These are phyloP conservation scores for Aphrophora alni DNA, from an alignment of 2,888 invertebrate genomes.

Conservation along the genomic window DNA sequence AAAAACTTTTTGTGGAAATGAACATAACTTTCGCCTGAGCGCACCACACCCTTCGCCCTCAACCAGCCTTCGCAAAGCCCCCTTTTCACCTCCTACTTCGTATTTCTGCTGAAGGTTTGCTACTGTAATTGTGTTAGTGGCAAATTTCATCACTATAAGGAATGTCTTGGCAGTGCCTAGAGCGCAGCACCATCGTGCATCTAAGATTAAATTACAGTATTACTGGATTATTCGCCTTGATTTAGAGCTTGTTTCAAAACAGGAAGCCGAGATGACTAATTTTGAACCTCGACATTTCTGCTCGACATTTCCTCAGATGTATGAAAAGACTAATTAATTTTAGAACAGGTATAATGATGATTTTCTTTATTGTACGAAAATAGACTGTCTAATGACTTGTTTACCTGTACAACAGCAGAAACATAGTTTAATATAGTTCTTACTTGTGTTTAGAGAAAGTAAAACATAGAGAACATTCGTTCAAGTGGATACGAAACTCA, in stretches of 20 bases:
- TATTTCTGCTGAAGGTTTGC: neutral
- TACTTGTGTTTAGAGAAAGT: too few relatives aligned
- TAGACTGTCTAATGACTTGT: too few relatives aligned
- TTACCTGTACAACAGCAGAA: too few relatives aligned
- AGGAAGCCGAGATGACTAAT: neutral
- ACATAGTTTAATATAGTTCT: too few relatives aligned
- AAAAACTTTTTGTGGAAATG: conserved; percentile 40
- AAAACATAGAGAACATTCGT: too few relatives aligned
- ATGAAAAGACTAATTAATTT: too few relatives aligned
- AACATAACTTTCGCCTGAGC: conserved; percentile 41
- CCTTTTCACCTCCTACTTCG: neutral
- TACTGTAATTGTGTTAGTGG: conserved; percentile 41
- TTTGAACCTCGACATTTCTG: neutral
- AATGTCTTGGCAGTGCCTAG: conserved; percentile 32
- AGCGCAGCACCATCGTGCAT: neutral
- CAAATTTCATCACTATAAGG: conserved; percentile 38
- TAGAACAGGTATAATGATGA: too few relatives aligned
- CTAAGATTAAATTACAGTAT: neutral
- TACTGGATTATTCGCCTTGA: neutral
- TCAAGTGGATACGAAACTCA: too few relatives aligned
- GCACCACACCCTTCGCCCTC: conserved; percentile 29
- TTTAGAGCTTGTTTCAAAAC: neutral
- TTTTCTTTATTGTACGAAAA: too few relatives aligned
- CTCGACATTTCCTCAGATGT: neutral
- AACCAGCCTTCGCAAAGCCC: neutral